phyloP scores from a whole-genome alignment of 2,888 invertebrate genomes.

The Heliconius ismenius region DNA sequence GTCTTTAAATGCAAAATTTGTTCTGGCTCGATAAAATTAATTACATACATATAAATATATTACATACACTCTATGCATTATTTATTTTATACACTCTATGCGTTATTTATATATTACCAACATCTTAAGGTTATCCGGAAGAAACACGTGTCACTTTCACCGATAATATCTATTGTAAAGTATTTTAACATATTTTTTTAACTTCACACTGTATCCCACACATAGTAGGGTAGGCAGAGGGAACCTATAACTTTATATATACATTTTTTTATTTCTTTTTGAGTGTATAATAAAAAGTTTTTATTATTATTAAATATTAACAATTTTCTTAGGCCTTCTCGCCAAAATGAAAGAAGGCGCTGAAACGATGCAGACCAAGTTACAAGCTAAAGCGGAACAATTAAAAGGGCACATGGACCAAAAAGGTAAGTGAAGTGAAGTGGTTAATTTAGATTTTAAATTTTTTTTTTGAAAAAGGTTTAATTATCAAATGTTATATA shows the following conservation, averaged over 20 bases:
- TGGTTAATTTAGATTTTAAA: not conserved
- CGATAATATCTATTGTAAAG: no score
- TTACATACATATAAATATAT: no score
- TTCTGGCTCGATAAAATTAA: not conserved
- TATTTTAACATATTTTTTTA: no score
- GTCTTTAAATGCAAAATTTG: not conserved
- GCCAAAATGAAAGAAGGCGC: conserved; percentile 98
- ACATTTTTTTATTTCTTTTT: no score
- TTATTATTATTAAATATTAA: not conserved
- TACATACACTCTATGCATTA: no score
- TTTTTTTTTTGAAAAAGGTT: not conserved
- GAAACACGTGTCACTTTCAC: no score
- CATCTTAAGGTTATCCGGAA: no score
- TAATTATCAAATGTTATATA: no score
- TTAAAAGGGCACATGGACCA: conserved; percentile 84
- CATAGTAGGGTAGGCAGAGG: not conserved
- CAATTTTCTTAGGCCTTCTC: conserved; percentile 84
- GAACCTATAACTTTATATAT: not conserved
- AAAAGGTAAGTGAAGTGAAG: conserved; percentile 85
- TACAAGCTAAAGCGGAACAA: conserved; percentile 96
- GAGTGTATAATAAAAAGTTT: no score
- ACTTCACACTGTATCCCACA: not conserved
- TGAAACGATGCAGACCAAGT: conserved; percentile 94
- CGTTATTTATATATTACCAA: no score
- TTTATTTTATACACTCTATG: no score